Evolutionary conservation across 2,888 invertebrate species (phyloP).

Genomic region (Julus scandinavius): DNA sequence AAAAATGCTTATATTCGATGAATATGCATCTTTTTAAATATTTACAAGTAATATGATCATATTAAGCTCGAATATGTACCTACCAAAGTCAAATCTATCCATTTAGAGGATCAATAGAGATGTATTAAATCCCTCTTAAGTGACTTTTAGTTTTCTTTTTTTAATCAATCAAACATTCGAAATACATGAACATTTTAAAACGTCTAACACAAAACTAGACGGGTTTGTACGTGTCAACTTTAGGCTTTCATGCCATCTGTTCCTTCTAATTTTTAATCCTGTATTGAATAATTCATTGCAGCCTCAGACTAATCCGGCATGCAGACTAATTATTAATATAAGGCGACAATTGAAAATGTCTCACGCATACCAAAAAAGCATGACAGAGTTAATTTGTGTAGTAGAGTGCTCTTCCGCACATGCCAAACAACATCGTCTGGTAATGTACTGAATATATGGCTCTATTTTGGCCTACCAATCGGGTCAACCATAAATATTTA

Average conservation of each 20-base stretch:
- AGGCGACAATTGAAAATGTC: background rate
- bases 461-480: background rate
- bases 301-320: background rate
- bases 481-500: slow-evolving; percentile 7
- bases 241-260: background rate
- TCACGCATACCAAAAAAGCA: background rate
- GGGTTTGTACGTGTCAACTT: background rate
- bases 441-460: background rate
- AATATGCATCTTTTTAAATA: too few relatives aligned
- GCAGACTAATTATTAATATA: slow-evolving; percentile 9
- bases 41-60: too few relatives aligned
- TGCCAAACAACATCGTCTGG: background rate
- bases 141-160: too few relatives aligned
- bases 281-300: slow-evolving; percentile 5
- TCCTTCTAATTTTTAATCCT: background rate
- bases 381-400: background rate
- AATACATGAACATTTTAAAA: too few relatives aligned
- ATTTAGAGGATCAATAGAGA: too few relatives aligned
- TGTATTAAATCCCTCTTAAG: too few relatives aligned
- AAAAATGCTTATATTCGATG: too few relatives aligned
- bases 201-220: too few relatives aligned
- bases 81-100: too few relatives aligned
- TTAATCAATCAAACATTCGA: too few relatives aligned
- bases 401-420: background rate
- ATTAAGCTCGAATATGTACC: too few relatives aligned